These are phyloP conservation scores for Campopleginae sp. DNA, from an alignment of 2,888 invertebrate species.

Conservation along the genomic window DNA sequence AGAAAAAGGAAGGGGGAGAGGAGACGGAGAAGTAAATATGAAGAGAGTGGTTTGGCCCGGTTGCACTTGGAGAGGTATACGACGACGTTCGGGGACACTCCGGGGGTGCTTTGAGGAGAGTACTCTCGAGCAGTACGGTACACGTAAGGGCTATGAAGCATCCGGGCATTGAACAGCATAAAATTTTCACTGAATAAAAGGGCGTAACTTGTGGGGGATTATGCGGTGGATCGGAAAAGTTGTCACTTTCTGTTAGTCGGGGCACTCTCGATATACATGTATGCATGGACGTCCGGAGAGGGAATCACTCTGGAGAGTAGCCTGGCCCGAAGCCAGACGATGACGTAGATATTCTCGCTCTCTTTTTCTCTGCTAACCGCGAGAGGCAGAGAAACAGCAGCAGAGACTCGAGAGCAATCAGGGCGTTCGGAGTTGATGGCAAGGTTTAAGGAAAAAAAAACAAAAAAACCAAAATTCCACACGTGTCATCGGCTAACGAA, in stretches of 20 bases:
- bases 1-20: background rate
- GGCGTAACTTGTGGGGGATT: slow-evolving; percentile 16
- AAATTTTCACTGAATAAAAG: background rate
- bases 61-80: slow-evolving; percentile 58
- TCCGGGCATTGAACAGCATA: slow-evolving; percentile 27
- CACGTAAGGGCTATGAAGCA: slow-evolving; percentile 60
- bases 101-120: slow-evolving; percentile 57
- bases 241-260: background rate
- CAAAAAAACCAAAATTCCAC: slow-evolving; percentile 24
- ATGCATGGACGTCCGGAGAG: slow-evolving; percentile 40
- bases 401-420: slow-evolving; percentile 61
- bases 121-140: slow-evolving; percentile 62
- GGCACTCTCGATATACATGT: slow-evolving; percentile 19
- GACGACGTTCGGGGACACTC: slow-evolving; percentile 63
- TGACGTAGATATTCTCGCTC: slow-evolving; percentile 55
- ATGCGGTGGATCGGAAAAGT: background rate
- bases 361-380: slow-evolving; percentile 14
- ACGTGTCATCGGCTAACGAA: slow-evolving; percentile 57
- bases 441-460: slow-evolving; percentile 38
- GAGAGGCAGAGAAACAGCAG: slow-evolving; percentile 51
- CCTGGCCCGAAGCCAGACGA: slow-evolving; percentile 63
- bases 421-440: slow-evolving; percentile 59
- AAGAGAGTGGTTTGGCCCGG: slow-evolving; percentile 53
- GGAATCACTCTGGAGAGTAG: slow-evolving; percentile 51
- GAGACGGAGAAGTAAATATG: slow-evolving; percentile 18